Conservation (phyloP, 2,113 vertebrate genomes). For the Odontesthes bonariensis region DNA sequence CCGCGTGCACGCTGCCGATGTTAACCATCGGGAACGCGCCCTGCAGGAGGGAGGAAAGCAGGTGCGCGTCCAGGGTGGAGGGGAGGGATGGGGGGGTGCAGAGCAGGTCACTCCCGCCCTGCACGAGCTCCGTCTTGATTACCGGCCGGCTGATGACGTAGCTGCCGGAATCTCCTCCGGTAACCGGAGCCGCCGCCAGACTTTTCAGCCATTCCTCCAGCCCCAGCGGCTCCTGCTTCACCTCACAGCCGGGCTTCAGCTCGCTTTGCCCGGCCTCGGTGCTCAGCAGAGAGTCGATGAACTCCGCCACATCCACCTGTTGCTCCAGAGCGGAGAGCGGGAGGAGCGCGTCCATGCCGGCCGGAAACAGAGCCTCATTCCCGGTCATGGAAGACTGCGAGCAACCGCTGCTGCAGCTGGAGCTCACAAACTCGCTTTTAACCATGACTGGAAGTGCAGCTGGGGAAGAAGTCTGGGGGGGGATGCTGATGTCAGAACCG, state of each 20-base stretch:
- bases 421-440: slow-evolving; percentile 81
- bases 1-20: slow-evolving; percentile 52
- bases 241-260: slow-evolving; percentile 44
- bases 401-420: slow-evolving; percentile 82
- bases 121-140: slow-evolving; percentile 57
- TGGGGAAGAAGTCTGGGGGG: slow-evolving; percentile 36
- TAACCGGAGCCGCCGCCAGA: slow-evolving; percentile 25
- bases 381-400: slow-evolving; percentile 70
- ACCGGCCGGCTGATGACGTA: slow-evolving; percentile 64
- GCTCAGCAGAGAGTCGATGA: slow-evolving; percentile 77
- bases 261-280: slow-evolving; percentile 56
- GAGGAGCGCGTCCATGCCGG: slow-evolving; percentile 59
- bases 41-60: slow-evolving; percentile 74
- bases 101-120: slow-evolving; percentile 27
- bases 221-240: slow-evolving; percentile 78
- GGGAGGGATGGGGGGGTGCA: slow-evolving; percentile 29
- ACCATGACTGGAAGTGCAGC: slow-evolving; percentile 69
- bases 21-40: slow-evolving; percentile 71
- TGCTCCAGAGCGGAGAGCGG: slow-evolving; percentile 67
- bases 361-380: slow-evolving; percentile 52
- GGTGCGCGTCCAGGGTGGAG: slow-evolving; percentile 70
- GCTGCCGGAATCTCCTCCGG: slow-evolving; percentile 52
- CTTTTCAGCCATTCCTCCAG: slow-evolving; percentile 72
- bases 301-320: slow-evolving; percentile 74
- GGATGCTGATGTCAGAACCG: not conserved